Conservation (phyloP, 2,888 invertebrate species). For the Eupithecia pulchellata region DNA sequence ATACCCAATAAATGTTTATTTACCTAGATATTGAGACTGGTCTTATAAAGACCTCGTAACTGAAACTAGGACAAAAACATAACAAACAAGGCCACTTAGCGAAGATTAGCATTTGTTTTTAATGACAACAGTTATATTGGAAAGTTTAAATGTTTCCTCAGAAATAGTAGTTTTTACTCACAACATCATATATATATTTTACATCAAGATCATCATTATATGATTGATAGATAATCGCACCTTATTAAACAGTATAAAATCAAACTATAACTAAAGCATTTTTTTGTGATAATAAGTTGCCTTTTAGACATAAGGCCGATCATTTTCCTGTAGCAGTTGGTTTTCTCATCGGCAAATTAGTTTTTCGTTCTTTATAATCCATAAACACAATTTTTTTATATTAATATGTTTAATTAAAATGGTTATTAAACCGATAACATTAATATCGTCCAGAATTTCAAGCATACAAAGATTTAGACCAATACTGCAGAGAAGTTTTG, state of each 20-base stretch:
- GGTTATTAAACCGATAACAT: too few relatives aligned
- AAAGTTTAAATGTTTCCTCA: not conserved
- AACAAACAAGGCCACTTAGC: slow-evolving; percentile 2
- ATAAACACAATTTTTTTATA: too few relatives aligned
- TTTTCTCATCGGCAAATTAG: too few relatives aligned
- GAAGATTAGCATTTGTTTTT: slow-evolving; percentile 14
- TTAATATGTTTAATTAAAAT: too few relatives aligned
- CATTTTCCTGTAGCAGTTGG: too few relatives aligned
- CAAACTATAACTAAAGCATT: too few relatives aligned
- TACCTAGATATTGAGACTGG: not conserved
- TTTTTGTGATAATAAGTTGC: too few relatives aligned
- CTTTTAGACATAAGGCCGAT: too few relatives aligned
- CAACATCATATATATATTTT: not conserved
- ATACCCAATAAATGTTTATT: not conserved
- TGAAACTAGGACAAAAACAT: not conserved
- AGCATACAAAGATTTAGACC: not conserved
- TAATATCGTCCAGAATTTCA: not conserved
- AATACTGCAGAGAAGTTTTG: not conserved
- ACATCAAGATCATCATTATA: too few relatives aligned
- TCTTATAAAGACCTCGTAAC: not conserved
- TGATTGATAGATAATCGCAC: too few relatives aligned
- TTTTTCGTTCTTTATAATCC: too few relatives aligned
- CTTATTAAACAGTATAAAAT: too few relatives aligned
- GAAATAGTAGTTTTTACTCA: not conserved
- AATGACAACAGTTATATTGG: not conserved